Percentiles rank a stretch among this genome's conserved stretches.
These are phyloP conservation scores for Helleia helle DNA, from an alignment of 2,888 invertebrate genomes.

Conservation along the genomic window DNA sequence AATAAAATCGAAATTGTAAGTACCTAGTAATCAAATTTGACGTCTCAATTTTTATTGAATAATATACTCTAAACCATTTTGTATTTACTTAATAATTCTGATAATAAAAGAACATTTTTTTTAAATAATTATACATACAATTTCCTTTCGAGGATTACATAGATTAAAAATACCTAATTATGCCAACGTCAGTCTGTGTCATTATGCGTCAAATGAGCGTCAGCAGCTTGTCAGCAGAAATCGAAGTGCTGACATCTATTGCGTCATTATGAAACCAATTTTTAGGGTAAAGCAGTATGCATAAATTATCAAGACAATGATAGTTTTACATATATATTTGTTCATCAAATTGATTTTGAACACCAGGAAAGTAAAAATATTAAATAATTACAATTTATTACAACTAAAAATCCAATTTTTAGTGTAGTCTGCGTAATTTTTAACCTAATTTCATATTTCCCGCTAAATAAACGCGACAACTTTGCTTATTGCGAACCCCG, in stretches of 20 bases:
- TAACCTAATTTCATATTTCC: constrained; percentile 40
- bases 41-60: too few species aligned
- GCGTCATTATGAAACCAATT: not conserved
- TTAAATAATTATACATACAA: too few species aligned
- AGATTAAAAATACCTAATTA: not conserved
- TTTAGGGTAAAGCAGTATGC: not conserved
- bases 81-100: too few species aligned
- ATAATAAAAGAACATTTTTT: too few species aligned
- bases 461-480: constrained; percentile 47
- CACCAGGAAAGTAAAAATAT: too few species aligned
- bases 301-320: not conserved
- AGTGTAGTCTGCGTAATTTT: too few species aligned
- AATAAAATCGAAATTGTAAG: too few species aligned
- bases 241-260: not conserved
- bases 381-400: not conserved
- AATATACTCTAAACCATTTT: too few species aligned
- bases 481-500: constrained; percentile 66
- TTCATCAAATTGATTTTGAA: too few species aligned
- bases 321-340: too few species aligned
- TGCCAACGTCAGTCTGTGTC: constrained; percentile 5
- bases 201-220: constrained; percentile 6
- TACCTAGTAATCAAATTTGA: too few species aligned
- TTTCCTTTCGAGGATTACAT: too few species aligned
- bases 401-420: not conserved
- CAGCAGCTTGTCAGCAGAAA: constrained; percentile 1